These are phyloP conservation scores for Chionis minor DNA, from an alignment of 2,113 vertebrate species.

Conservation along the genomic window DNA sequence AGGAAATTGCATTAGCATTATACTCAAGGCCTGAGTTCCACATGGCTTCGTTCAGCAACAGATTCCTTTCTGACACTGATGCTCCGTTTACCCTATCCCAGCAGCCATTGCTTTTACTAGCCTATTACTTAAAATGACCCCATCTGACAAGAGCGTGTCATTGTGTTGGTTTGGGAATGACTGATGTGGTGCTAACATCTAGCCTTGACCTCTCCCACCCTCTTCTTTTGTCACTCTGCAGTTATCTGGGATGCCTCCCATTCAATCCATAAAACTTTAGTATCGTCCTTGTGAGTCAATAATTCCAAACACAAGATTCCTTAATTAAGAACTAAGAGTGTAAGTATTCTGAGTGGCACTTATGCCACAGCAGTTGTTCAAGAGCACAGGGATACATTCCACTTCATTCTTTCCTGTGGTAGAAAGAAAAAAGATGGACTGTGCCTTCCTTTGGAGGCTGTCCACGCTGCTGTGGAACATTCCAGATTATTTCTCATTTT, in stretches of 20 bases:
- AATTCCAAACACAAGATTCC: conserved; percentile 47
- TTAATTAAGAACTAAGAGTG: conserved; percentile 23
- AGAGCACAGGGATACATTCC: background rate
- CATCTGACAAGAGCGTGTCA: conserved; percentile 84
- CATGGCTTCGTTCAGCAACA: conserved; percentile 84
- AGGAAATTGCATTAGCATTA: conserved; percentile 67
- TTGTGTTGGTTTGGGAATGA: conserved; percentile 81
- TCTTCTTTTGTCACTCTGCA: conserved; percentile 70
- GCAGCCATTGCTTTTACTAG: conserved; percentile 67
- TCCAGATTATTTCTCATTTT: background rate
- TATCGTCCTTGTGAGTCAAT: conserved; percentile 39
- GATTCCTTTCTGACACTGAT: conserved; percentile 87
- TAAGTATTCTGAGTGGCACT: background rate
- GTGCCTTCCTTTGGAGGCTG: background rate
- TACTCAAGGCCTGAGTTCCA: conserved; percentile 71
- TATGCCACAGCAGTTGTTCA: background rate
- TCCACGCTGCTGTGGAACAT: background rate
- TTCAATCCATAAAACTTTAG: conserved; percentile 49
- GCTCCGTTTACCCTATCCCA: conserved; percentile 74
- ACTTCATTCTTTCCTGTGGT: background rate
- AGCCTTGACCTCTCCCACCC: conserved; percentile 79
- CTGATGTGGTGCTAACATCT: conserved; percentile 89
- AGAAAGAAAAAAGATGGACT: background rate
- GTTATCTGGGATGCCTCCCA: conserved; percentile 65
- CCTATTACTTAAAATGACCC: conserved; percentile 77